Evolutionary conservation across 2,888 invertebrate species (phyloP), one percentile per base, ranked within the genome.

Genomic region (Steinernema hermaphroditum): DNA sequence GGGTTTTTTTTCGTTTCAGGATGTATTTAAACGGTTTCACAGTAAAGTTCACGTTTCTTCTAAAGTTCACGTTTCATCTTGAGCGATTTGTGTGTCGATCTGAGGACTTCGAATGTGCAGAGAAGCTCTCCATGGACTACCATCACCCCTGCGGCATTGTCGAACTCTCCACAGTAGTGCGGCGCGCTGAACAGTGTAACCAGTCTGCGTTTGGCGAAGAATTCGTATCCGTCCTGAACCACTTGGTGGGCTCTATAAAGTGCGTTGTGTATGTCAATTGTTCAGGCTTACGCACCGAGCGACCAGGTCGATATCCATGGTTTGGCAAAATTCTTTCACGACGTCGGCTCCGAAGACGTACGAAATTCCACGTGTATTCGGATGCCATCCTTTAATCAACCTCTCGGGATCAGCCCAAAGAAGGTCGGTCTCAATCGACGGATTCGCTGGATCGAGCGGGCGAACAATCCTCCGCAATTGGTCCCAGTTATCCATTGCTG

Each of bases 271-370:
- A 46, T 4, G n/a, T 4, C 22, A 80, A 79, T 87, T 90, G 89
- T 80, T 90, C 90, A 4, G 89, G 12, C 4, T 12, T 37, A 37
- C 37, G 12, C 4, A 90, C 71, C 90, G 82, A 16, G 89, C 89
- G 72, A 90, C 32, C 1, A 68, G 34, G 32, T 68, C 68, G 19
- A 68, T 14, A 32, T 68, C 24, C 6, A 68, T 19, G 2, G 1
- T 9, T 12, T 68, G 24, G 9, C 19, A n/a, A 1, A 19, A 8
- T 16, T 68, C 2, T 4, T 22, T 12, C 27, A 68, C 19, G 32
- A 41, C 68, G 14, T 68, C 68, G 1, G 16, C 68, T 1, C 68
- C 68, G 22, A 68, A 68, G 12, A 19, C 34, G 27, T 12, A 68
- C 19, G 37, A 41, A 19, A 27, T 32, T 19, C 68, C 68, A 2